Evolutionary conservation across 2,797 vertebrate genomes (phyloP).

Genomic region (Lophius americanus): DNA sequence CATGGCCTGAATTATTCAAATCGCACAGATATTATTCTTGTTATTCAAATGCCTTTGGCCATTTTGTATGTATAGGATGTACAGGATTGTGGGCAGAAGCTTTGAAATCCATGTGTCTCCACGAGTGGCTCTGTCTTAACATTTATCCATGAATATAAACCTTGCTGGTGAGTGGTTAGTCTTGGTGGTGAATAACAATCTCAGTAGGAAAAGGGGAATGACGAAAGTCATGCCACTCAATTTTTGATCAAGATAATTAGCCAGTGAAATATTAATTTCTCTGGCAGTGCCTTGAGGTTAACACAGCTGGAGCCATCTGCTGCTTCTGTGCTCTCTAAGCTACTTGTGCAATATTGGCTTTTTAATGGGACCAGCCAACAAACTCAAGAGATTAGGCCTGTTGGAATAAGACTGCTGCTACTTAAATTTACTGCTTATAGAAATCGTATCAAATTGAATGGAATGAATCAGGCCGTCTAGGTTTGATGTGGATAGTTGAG

Average conservation of each 20-base stretch:
- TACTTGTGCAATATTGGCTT: conserved; percentile 37
- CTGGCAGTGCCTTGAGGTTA: conserved; percentile 63
- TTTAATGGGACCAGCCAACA: conserved; percentile 45
- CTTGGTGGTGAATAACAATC: conserved; percentile 31
- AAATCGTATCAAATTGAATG: conserved; percentile 58
- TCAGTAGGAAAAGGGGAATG: background rate
- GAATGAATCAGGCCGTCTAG: conserved; percentile 49
- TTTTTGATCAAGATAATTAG: conserved; percentile 77
- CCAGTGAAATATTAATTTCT: conserved; percentile 68
- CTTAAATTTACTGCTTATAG: conserved; percentile 59
- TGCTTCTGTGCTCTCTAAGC: conserved; percentile 45
- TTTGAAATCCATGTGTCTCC: conserved; percentile 22
- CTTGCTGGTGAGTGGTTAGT: conserved; percentile 20
- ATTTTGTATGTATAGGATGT: conserved; percentile 21
- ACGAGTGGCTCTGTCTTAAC: conserved; percentile 31
- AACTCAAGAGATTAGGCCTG: conserved; percentile 44
- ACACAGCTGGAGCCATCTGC: conserved; percentile 62
- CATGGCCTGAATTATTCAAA: conserved; percentile 49
- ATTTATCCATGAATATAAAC: conserved; percentile 43
- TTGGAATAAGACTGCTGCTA: conserved; percentile 44
- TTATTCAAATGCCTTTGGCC: conserved; percentile 10
- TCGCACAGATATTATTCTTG: conserved; percentile 25
- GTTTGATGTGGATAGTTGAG: conserved; percentile 31
- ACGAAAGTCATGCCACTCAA: conserved; percentile 60
- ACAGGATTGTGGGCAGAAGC: conserved; percentile 28